These are phyloP conservation scores for Carassius carassius DNA, from an alignment of 2,113 vertebrate species.

Conservation along the genomic window DNA sequence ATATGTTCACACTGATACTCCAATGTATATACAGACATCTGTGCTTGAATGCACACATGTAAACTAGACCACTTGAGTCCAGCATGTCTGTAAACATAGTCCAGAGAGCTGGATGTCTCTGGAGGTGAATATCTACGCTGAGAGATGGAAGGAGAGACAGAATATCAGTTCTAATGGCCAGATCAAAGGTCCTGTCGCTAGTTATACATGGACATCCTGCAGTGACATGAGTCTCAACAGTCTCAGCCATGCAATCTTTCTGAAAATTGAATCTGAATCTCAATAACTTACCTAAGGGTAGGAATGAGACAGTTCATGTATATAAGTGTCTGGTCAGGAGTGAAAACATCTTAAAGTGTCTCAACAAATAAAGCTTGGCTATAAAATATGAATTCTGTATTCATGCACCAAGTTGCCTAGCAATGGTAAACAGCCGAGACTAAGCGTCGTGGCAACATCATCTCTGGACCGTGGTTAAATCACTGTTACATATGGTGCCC, in stretches of 20 bases:
- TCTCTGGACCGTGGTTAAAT: background rate
- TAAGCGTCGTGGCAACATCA: background rate
- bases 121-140: slow-evolving; percentile 25
- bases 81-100: slow-evolving; percentile 33
- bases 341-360: background rate
- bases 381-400: slow-evolving; percentile 27
- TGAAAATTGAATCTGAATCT: slow-evolving; percentile 17
- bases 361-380: slow-evolving; percentile 5
- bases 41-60: background rate
- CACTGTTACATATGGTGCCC: background rate
- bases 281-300: background rate
- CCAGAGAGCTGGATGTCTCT: background rate
- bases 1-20: background rate
- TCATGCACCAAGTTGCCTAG: background rate
- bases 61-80: slow-evolving; percentile 2
- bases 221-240: slow-evolving; percentile 22
- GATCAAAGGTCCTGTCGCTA: slow-evolving; percentile 28
- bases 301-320: background rate
- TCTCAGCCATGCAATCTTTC: background rate
- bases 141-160: slow-evolving; percentile 18
- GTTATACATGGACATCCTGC: slow-evolving; percentile 1
- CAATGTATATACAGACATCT: background rate
- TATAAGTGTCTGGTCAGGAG: background rate
- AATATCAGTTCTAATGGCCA: slow-evolving; percentile 38
- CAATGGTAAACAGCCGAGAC: slow-evolving; percentile 11